Evolutionary conservation across 1,140 invertebrate species (phyloP).

Genomic region (Drosophila aff.): DNA sequence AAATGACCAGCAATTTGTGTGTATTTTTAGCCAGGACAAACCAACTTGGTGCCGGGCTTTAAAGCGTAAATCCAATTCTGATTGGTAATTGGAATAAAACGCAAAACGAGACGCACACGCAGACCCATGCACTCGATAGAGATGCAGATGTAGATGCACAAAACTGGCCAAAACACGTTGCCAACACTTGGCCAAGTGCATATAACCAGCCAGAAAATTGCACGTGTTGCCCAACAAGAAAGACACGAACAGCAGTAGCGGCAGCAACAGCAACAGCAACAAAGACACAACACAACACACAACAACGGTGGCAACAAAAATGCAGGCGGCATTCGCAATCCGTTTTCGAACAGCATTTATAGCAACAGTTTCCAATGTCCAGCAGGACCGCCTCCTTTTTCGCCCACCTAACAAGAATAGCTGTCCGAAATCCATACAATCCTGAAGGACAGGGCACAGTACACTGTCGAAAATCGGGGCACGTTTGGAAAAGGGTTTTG

Average conservation of each 20-base stretch:
- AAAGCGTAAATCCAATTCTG: slow-evolving; percentile 73
- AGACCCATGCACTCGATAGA: slow-evolving; percentile 15
- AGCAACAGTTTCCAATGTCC: slow-evolving; percentile 25
- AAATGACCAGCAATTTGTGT: slow-evolving; percentile 7
- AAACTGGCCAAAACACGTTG: slow-evolving; percentile 45
- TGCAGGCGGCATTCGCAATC: slow-evolving; percentile 53
- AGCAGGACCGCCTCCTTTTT: slow-evolving; percentile 25
- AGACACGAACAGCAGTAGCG: not conserved
- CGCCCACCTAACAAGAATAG: slow-evolving; percentile 41
- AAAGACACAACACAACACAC: not conserved
- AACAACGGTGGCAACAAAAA: slow-evolving; percentile 24
- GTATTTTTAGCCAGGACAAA: slow-evolving; percentile 1
- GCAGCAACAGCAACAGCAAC: slow-evolving; percentile 5
- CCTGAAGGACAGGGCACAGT: slow-evolving; percentile 4
- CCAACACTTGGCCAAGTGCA: slow-evolving; percentile 40
- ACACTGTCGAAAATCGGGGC: not conserved
- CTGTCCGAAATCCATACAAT: slow-evolving; percentile 37
- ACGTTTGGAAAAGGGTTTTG: too few relatives aligned
- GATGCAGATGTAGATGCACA: slow-evolving; percentile 18
- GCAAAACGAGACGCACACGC: slow-evolving; percentile 28
- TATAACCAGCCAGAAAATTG: slow-evolving; percentile 53
- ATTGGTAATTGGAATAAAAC: slow-evolving; percentile 79
- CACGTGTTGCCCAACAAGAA: slow-evolving; percentile 60
- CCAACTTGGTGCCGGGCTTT: slow-evolving; percentile 19
- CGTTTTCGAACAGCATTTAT: slow-evolving; percentile 72